Evolutionary conservation across 2,888 invertebrate species (phyloP), one percentile per base, ranked within the genome.

Genomic region (Trissonchulus sp.): DNA sequence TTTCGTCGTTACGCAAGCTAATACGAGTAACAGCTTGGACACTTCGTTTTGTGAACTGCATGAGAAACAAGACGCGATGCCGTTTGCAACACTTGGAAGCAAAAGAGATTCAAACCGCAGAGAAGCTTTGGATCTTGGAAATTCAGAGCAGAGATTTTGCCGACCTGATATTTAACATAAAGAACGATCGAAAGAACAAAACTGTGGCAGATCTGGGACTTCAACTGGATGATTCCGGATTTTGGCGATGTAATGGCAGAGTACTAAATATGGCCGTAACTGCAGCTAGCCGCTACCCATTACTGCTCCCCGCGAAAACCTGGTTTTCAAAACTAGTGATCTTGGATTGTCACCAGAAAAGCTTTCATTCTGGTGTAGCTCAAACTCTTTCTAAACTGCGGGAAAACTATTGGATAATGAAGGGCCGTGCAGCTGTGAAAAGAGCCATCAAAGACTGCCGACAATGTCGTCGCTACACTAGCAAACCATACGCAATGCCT

Each of bases 301-400:
- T 18, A n/a, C n/a, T 65, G 31, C 34, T 65, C 15, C 8, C 65
- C 28, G 34, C 31, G 28, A n/a, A 30, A 30, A 34, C 28, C n/a
- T 34, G 34, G n/a, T 65, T 65, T 30, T 31, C 65, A 15, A 3
- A n/a, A 34, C 65, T 65, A 18, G 65, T 65, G 15, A 65, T 65
- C 65, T 65, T 65, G n/a, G 65, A 65, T 65, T 65, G 65, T 65
- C 65, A 65, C 31, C 28, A 15, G 28, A 30, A 34, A 18, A 31
- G 65, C 31, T 65, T 65, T n/a, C 65, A 65, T 30, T 65, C 65
- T 18, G 65, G 65, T 8, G 34, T 34, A 18, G 65, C 65, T 31
- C 65, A 65, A 30, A 65, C 65, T 31, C n/a, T 65, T 31, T 30
- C 65, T 15, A 3, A 31, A 34, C 18, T 65, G 8, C 65, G 65